Percentiles rank a stretch among this genome's conserved stretches.
Evolutionary conservation across 2,113 vertebrate species (phyloP).

Genomic region (Thalassoma bifasciatum): DNA sequence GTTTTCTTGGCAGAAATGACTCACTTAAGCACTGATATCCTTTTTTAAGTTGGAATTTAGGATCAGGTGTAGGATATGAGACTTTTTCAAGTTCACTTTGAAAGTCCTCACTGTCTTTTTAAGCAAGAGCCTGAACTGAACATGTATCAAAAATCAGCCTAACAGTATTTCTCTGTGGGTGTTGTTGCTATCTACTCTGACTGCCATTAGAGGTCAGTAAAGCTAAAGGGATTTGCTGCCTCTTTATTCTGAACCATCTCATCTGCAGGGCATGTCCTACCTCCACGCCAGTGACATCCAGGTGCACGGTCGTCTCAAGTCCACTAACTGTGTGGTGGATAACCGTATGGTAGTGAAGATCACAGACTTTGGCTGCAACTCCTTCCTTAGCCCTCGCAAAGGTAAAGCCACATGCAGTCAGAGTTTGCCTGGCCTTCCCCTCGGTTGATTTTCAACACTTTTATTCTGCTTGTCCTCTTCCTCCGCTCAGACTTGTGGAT

Average conservation of each 20-base stretch:
- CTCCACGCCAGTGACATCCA: constrained; percentile 94
- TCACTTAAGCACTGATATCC: too few species aligned
- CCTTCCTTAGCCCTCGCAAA: constrained; percentile 87
- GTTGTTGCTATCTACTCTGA: not conserved
- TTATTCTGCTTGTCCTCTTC: not conserved
- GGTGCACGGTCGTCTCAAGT: constrained; percentile 96
- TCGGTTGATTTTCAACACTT: not conserved
- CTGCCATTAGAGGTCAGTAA: constrained; percentile 39
- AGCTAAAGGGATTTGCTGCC: not conserved
- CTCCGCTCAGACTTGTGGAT: constrained; percentile 91
- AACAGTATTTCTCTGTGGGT: too few species aligned
- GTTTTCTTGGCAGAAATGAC: too few species aligned
- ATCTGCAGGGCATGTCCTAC: constrained; percentile 95
- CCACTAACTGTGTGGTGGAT: constrained; percentile 97
- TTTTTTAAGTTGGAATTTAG: too few species aligned
- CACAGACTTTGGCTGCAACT: constrained; percentile 95
- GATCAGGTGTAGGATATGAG: too few species aligned
- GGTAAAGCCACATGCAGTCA: constrained; percentile 74
- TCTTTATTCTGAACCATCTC: not conserved
- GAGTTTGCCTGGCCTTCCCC: not conserved
- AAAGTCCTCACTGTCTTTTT: too few species aligned
- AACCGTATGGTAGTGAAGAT: constrained; percentile 99
- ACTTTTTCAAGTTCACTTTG: too few species aligned
- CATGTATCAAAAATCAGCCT: too few species aligned
- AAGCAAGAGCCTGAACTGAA: too few species aligned